Conservation (phyloP, 2,113 vertebrate species). For the Chionodraco myersi region DNA sequence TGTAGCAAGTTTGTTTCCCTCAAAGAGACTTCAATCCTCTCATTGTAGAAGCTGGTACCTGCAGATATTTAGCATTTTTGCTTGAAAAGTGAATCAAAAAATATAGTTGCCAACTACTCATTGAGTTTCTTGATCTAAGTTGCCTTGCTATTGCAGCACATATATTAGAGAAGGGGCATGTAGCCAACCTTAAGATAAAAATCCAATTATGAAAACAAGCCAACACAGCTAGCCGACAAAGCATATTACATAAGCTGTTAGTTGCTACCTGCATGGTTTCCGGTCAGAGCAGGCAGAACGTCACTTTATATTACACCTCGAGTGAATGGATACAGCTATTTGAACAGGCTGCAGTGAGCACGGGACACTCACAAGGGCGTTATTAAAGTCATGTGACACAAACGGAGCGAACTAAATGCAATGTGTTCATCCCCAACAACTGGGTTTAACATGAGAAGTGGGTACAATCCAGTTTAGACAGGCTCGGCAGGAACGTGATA, state of each 20-base stretch:
- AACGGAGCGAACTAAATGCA: slow-evolving; percentile 50
- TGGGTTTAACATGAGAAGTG: slow-evolving; percentile 21
- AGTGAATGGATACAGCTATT: not conserved
- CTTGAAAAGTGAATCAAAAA: not conserved
- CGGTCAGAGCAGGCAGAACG: not conserved
- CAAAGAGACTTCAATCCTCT: not conserved
- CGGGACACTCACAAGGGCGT: slow-evolving; percentile 78
- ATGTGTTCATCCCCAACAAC: slow-evolving; percentile 7
- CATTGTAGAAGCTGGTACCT: not conserved
- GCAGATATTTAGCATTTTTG: too few relatives aligned
- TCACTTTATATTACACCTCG: not conserved
- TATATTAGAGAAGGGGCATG: not conserved
- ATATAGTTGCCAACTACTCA: not conserved
- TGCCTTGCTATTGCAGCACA: slow-evolving; percentile 26
- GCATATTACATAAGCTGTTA: slow-evolving; percentile 22
- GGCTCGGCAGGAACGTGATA: slow-evolving; percentile 25
- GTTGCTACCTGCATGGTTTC: not conserved
- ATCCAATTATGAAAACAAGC: slow-evolving; percentile 62
- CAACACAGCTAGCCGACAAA: slow-evolving; percentile 27
- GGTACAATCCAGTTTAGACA: not conserved
- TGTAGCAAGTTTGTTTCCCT: not conserved
- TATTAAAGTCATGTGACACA: slow-evolving; percentile 75
- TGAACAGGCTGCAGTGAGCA: slow-evolving; percentile 41
- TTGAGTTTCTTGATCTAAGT: not conserved
- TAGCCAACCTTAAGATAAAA: slow-evolving; percentile 44